Conservation (phyloP, 2,113 vertebrate species). For the Brevimyrus niger region DNA sequence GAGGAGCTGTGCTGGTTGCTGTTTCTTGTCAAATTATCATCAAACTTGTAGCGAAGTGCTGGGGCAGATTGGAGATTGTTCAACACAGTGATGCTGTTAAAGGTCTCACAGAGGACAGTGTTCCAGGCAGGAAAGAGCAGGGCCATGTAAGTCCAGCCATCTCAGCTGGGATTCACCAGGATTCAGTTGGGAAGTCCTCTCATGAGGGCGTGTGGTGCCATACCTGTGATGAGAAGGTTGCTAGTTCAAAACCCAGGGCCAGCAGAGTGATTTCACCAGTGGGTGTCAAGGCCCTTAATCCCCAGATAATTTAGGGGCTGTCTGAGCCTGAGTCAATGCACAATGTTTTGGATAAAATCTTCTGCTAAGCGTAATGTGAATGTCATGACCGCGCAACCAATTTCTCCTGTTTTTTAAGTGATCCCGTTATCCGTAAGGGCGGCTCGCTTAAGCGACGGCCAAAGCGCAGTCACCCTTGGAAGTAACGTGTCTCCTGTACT, state of each 20-base stretch:
- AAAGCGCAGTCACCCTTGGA: constrained; percentile 42
- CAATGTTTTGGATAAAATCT: not conserved
- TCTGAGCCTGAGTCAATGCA: not conserved
- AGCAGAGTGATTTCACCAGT: not conserved
- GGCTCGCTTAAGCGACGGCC: not conserved
- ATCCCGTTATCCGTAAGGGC: constrained; percentile 13
- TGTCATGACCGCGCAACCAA: not conserved
- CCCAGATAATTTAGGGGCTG: not conserved
- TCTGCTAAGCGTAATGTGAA: not conserved
- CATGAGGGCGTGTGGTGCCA: not conserved
- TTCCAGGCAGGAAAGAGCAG: not conserved
- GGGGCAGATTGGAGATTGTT: not conserved
- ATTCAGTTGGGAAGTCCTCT: not conserved
- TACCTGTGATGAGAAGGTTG: not conserved
- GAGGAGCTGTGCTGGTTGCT: not conserved
- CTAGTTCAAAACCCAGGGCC: not conserved
- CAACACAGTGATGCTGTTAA: not conserved
- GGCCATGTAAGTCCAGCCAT: not conserved
- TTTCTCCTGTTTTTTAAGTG: constrained; percentile 18
- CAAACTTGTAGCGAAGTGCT: not conserved
- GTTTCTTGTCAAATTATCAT: not conserved
- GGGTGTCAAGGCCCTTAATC: not conserved
- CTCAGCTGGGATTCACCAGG: not conserved
- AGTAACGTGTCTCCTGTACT: constrained; percentile 64
- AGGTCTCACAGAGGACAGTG: not conserved